Evolutionary conservation across 2,888 invertebrate species (phyloP).

Genomic region (Phania funesta): DNA sequence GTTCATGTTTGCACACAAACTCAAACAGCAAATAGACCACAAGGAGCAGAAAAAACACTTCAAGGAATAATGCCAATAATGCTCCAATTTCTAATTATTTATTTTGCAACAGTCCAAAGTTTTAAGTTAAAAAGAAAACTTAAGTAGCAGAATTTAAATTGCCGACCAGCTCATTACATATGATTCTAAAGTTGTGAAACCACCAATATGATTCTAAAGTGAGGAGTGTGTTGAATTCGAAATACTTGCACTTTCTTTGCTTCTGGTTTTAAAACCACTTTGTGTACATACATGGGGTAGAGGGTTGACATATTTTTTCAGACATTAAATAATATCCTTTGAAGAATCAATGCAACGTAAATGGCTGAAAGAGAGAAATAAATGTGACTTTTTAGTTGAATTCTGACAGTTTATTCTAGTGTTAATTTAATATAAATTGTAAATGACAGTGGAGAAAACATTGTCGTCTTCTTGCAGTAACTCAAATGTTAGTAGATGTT

Average conservation of each 20-base stretch:
- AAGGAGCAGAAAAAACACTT: no score
- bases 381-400: slow-evolving; percentile 14
- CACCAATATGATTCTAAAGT: neutral
- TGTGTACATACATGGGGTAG: no score
- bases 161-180: neutral
- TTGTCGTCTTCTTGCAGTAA: neutral
- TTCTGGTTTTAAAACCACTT: neutral
- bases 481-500: slow-evolving; percentile 25
- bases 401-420: slow-evolving; percentile 20
- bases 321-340: slow-evolving; percentile 34
- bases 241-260: slow-evolving; percentile 28
- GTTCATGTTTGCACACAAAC: neutral
- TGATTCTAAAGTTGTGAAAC: slow-evolving; percentile 30
- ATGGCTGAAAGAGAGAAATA: slow-evolving; percentile 3
- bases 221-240: neutral
- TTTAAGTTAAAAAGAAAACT: neutral
- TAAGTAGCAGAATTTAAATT: slow-evolving; percentile 4
- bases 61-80: slow-evolving; percentile 3
- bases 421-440: slow-evolving; percentile 28
- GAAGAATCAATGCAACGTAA: slow-evolving; percentile 25
- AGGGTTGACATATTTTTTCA: no score
- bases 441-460: no score
- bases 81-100: neutral
- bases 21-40: neutral
- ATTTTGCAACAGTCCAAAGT: neutral